A percentile compares a stretch with the other conserved stretches of the same genome.
Evolutionary conservation across 1,140 invertebrate species (phyloP).

Genomic region (Daktulosphaira vitifoliae): DNA sequence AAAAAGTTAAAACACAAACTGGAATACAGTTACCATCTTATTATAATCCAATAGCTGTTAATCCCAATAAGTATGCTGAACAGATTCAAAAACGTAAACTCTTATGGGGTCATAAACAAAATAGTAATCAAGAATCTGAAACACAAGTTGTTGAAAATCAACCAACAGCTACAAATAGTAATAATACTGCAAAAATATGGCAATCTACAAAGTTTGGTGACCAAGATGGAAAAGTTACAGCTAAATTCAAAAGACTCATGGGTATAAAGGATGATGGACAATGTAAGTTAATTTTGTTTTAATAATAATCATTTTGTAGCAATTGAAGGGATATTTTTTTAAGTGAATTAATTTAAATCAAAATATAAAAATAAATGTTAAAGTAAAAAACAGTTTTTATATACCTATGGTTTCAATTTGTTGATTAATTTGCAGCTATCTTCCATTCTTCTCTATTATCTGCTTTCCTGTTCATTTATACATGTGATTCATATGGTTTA

Average conservation of each 20-base stretch:
- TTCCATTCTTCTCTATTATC: too few relatives aligned
- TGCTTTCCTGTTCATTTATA: too few relatives aligned
- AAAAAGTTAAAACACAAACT: constrained; percentile 36
- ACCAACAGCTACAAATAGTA: constrained; percentile 38
- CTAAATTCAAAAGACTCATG: constrained; percentile 94
- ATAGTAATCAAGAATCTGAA: constrained; percentile 35
- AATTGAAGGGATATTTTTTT: too few relatives aligned
- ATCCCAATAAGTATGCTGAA: constrained; percentile 75
- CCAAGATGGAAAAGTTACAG: constrained; percentile 78
- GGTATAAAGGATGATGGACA: constrained; percentile 61
- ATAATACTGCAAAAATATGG: constrained; percentile 58
- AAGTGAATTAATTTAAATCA: too few relatives aligned
- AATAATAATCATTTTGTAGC: too few relatives aligned
- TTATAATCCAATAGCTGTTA: constrained; percentile 71
- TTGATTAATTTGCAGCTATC: too few relatives aligned
- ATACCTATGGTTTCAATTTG: too few relatives aligned
- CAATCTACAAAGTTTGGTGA: constrained; percentile 76
- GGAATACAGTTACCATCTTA: constrained; percentile 50
- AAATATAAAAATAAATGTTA: too few relatives aligned
- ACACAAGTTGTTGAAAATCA: constrained; percentile 37
- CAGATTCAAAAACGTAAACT: constrained; percentile 68
- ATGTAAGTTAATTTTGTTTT: constrained; percentile 9
- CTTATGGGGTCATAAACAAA: constrained; percentile 48
- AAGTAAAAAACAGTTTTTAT: too few relatives aligned
- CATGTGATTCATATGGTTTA: too few relatives aligned